A percentile compares a stretch with the other conserved stretches of the same genome.
These are phyloP conservation scores for Callocephalon fimbriatum DNA, from an alignment of 2,113 vertebrate species.

Conservation along the genomic window DNA sequence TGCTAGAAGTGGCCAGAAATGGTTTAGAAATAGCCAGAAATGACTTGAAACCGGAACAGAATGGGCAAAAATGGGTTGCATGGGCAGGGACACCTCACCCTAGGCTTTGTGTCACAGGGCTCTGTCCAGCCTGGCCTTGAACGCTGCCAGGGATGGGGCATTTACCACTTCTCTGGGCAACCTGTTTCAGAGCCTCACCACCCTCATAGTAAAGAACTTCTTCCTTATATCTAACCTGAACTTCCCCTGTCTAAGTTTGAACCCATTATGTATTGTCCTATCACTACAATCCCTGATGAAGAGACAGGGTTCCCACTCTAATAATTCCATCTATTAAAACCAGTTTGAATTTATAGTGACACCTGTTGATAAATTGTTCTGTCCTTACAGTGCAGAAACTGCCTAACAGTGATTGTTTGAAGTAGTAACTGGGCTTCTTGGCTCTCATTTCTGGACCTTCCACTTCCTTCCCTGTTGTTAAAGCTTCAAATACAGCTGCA, in stretches of 20 bases:
- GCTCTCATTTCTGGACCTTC: neutral
- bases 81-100: neutral
- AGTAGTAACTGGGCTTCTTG: neutral
- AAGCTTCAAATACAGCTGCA: neutral
- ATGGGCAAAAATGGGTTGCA: too few species aligned
- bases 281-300: neutral
- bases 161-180: neutral
- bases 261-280: neutral
- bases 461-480: neutral
- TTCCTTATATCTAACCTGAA: neutral
- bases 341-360: too few species aligned
- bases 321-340: fast-evolving
- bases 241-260: neutral
- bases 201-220: neutral
- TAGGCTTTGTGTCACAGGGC: neutral
- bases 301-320: neutral
- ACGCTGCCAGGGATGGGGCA: neutral
- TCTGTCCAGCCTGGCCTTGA: neutral
- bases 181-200: neutral
- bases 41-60: too few species aligned
- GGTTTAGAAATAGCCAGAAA: too few species aligned
- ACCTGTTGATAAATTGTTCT: neutral
- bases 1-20: too few species aligned
- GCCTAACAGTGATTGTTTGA: too few species aligned
- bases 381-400: neutral